Base-by-base conservation (phyloP, 2,113 vertebrate genomes). In the Paralichthys olivaceus region DNA sequence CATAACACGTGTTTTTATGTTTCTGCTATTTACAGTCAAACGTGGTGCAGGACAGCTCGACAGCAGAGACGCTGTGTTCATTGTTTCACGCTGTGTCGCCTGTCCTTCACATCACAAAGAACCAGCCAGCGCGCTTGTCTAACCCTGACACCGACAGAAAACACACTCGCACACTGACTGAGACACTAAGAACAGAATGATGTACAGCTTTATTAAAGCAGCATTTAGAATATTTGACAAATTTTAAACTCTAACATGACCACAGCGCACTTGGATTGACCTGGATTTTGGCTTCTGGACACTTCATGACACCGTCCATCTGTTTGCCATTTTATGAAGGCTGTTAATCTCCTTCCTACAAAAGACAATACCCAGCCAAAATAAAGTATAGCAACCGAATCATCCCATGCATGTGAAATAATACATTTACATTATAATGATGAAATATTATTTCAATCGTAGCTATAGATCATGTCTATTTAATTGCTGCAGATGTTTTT, bases 31-130 rank as follows among this genome's bases (percentile, higher is more conserved):
- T 76, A 77, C 77, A 77, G 72, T 77, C 3, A 75, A 66, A 56
- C 32, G n/a, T 37, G 61, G 62, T 14, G 69, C 55, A 67, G 64
- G 69, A 65, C 22, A 11, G 54, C 72, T 84, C 40, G 63, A 67
- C 64, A 49, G 59, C 73, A 57, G 4, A 43, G 57, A 76, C 7
- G 37, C 20, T 7, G 22, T 45, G 40, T 37, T 73, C 75, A 77
- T 77, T 71, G 72, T 84, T 85, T 87, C 75, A 84, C 45, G 34
- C 78, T 34, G 1, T 77, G 83, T 87, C 57, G 23, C 60, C 69
- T 79, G 80, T 79, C 80, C 83, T 81, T 82, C 77, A 84, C 58
- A 63, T 85, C 63, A 72, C 72, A 84, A 74, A 77, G 75, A 75
- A 22, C 12, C 29, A 45, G 72, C 58, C 45, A 25, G 51, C 43